Base-by-base conservation (phyloP, 2,888 invertebrate genomes). In the Tromatobia lineatoria region DNA sequence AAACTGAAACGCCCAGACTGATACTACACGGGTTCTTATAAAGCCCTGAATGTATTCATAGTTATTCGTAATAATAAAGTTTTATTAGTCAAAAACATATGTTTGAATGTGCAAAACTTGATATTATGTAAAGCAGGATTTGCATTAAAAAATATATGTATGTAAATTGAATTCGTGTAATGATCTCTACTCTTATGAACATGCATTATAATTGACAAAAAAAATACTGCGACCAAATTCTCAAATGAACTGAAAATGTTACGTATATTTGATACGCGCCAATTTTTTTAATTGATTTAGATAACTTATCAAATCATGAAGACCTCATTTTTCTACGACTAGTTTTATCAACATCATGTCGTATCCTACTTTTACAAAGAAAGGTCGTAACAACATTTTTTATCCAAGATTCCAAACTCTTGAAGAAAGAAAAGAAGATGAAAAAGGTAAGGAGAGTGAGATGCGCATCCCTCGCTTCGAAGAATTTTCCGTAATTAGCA, bases 401-500 rank as follows among this genome's bases (percentile, higher is more conserved):
- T 34, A 20, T 20, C 15, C 47, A 15, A 23, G 29, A 34, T 50
- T 45, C 64, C 50, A n/a, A 52, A 15, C 29, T n/a, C 57, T 18
- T 2, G 18, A 64, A 42, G 18, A 34, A 69, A 45, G 75, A 25
- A 69, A 45, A 18, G 23, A 70, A 34, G 76, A 71, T 52, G 42
- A 45, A 69, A 59, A 80, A 52, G 42, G 47, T 47, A 61, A 66
- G 66, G 20, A 59, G 59, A 47, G 75, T 10, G 25, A 52, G 59
- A 54, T 54, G 47, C 45, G 74, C 75, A 78, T 75, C 61, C 64
- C 61, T 85, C 76, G 83, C 61, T 85, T 85, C 73, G 74, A 81
- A 85, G 86, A 83, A 86, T 86, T 86, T 85, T 73, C 79, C 78
- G 85, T 86, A 85, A 86, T 86, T 86, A 86, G 86, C 80, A 86